phyloP scores from a whole-genome alignment of 2,797 vertebrate species.

The Carduelis carduelis region DNA sequence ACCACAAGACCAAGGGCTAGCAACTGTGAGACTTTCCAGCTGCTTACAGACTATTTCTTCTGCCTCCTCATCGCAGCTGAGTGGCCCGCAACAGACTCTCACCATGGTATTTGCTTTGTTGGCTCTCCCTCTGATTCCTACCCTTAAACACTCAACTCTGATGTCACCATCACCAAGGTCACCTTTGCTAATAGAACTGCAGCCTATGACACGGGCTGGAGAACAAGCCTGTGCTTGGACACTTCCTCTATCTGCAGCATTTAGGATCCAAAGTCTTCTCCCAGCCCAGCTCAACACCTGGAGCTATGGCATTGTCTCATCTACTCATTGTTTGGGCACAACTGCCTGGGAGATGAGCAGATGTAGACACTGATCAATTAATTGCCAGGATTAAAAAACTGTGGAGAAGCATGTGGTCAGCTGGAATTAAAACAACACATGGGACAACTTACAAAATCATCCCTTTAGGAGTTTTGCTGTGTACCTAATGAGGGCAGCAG shows the following conservation, averaged over 20 bases:
- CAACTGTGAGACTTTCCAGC: not conserved
- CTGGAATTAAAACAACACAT: not conserved
- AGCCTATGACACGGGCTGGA: not conserved
- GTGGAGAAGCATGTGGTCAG: not conserved
- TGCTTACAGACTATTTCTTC: not conserved
- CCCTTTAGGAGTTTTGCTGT: not conserved
- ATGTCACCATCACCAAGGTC: rapidly evolving
- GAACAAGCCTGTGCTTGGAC: not conserved
- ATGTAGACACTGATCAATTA: not conserved
- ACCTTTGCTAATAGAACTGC: not conserved
- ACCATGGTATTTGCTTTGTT: not conserved
- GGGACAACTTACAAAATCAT: not conserved
- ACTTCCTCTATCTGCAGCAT: not conserved
- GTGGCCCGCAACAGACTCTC: not conserved
- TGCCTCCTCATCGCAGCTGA: not conserved
- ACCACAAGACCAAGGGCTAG: not conserved
- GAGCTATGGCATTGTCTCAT: not conserved
- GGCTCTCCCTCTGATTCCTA: not conserved
- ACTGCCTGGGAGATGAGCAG: not conserved
- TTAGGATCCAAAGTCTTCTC: not conserved
- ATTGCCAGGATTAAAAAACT: not conserved
- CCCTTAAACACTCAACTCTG: not conserved
- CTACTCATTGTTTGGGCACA: not conserved
- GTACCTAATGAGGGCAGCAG: not conserved
- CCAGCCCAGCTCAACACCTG: not conserved